Percentiles rank a stretch among this genome's conserved stretches.
phyloP scores from a whole-genome alignment of 1,140 invertebrate genomes.

The Melitaea cinxia region DNA sequence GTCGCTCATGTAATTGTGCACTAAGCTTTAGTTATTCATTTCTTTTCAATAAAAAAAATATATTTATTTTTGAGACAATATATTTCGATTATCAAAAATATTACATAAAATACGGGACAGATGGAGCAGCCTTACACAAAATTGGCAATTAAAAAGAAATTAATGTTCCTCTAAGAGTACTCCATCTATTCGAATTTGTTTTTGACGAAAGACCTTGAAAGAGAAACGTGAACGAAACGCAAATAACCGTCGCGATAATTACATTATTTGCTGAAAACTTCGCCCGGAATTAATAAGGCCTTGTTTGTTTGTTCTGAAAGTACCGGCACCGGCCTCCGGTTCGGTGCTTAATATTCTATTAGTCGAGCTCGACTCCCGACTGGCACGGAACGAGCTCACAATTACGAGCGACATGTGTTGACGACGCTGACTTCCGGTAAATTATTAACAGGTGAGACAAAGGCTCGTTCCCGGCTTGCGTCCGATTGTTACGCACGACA shows the following conservation, averaged over 20 bases:
- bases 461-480: neutral
- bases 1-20: too few species aligned
- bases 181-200: neutral
- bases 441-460: conserved; percentile 10
- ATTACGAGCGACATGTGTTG: neutral
- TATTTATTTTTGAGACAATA: too few species aligned
- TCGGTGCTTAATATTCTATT: neutral
- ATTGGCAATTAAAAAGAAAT: neutral
- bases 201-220: neutral
- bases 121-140: neutral
- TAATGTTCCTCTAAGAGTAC: neutral
- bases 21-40: too few species aligned
- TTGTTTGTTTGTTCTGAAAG: neutral
- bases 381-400: neutral
- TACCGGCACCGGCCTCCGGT: neutral
- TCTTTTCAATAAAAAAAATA: too few species aligned
- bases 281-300: neutral
- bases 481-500: conserved; percentile 5
- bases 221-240: neutral
- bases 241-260: conserved; percentile 4
- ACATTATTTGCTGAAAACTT: conserved; percentile 10
- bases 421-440: conserved; percentile 5
- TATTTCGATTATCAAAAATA: too few species aligned
- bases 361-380: neutral
- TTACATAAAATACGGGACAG: neutral